Conservation (phyloP, 2,888 invertebrate species). For the Drosophila nr. perissopoda region DNA sequence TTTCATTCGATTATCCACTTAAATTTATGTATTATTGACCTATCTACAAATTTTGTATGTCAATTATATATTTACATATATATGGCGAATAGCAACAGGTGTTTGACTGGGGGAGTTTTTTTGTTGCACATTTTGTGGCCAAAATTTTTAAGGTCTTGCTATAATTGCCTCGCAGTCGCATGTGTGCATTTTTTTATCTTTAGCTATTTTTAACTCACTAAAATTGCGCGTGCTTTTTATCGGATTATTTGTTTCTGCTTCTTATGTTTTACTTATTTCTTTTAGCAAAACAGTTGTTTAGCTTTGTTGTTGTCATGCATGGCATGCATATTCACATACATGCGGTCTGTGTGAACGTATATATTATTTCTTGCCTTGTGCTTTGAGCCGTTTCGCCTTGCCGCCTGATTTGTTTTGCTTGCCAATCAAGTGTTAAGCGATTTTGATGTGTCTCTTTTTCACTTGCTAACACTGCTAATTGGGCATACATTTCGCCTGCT, state of each 20-base stretch:
- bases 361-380: slow-evolving; percentile 34
- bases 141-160: slow-evolving; percentile 51
- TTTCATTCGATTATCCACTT: slow-evolving; percentile 3
- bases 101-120: neutral
- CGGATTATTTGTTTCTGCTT: slow-evolving; percentile 11
- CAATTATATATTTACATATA: neutral
- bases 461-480: slow-evolving; percentile 28
- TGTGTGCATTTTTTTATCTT: slow-evolving; percentile 39
- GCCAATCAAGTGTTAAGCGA: slow-evolving; percentile 50
- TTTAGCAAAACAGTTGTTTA: slow-evolving; percentile 30
- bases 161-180: slow-evolving; percentile 36
- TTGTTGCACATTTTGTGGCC: slow-evolving; percentile 4
- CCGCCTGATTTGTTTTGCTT: slow-evolving; percentile 51
- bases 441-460: slow-evolving; percentile 25
- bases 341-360: neutral
- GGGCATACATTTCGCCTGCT: slow-evolving; percentile 17
- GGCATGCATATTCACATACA: slow-evolving; percentile 13
- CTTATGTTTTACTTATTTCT: slow-evolving; percentile 1
- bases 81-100: slow-evolving; percentile 11
- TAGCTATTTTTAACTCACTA: slow-evolving; percentile 43
- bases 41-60: neutral
- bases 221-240: slow-evolving; percentile 30
- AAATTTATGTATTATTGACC: neutral
- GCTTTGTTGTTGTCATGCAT: slow-evolving; percentile 10
- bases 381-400: slow-evolving; percentile 40